Percentiles rank a stretch among this genome's conserved stretches.
These are phyloP conservation scores for Andrena trimmerana DNA, from an alignment of 2,888 invertebrate genomes.

Conservation along the genomic window DNA sequence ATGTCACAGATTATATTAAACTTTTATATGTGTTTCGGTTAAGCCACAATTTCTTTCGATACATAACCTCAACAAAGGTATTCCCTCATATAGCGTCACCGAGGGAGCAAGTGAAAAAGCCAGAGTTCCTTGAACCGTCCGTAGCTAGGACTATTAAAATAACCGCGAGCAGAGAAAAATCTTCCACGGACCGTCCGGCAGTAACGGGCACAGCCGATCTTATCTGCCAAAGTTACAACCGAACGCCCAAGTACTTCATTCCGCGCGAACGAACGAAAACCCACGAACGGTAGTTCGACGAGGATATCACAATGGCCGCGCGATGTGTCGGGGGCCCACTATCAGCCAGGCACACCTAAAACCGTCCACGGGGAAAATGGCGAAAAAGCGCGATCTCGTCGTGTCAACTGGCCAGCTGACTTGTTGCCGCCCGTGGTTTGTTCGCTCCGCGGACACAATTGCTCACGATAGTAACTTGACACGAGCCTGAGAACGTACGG, in stretches of 20 bases:
- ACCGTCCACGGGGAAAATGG: constrained; percentile 42
- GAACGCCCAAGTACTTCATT: constrained; percentile 51
- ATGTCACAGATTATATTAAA: too few relatives aligned
- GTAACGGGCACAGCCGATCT: constrained; percentile 45
- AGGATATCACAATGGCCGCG: constrained; percentile 50
- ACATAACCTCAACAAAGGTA: too few relatives aligned
- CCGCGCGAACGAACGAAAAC: constrained; percentile 50
- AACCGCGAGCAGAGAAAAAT: constrained; percentile 15
- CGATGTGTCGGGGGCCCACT: constrained; percentile 63
- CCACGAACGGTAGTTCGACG: constrained; percentile 59
- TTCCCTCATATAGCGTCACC: neutral
- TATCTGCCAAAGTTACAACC: constrained; percentile 57
- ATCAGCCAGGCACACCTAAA: constrained; percentile 45
- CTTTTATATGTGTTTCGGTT: too few relatives aligned
- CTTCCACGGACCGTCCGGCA: constrained; percentile 32
- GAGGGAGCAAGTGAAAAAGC: constrained; percentile 1
- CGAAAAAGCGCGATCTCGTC: constrained; percentile 57
- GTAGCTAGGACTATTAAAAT: constrained; percentile 41
- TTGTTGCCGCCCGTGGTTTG: constrained; percentile 36
- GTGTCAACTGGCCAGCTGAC: constrained; percentile 54
- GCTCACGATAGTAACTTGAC: constrained; percentile 49
- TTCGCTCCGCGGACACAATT: constrained; percentile 56
- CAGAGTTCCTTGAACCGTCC: neutral
- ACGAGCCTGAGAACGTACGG: constrained; percentile 10
- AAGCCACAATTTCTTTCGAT: too few relatives aligned